These are phyloP conservation scores for Melinaea menophilus DNA, from an alignment of 2,888 invertebrate genomes.

Conservation along the genomic window DNA sequence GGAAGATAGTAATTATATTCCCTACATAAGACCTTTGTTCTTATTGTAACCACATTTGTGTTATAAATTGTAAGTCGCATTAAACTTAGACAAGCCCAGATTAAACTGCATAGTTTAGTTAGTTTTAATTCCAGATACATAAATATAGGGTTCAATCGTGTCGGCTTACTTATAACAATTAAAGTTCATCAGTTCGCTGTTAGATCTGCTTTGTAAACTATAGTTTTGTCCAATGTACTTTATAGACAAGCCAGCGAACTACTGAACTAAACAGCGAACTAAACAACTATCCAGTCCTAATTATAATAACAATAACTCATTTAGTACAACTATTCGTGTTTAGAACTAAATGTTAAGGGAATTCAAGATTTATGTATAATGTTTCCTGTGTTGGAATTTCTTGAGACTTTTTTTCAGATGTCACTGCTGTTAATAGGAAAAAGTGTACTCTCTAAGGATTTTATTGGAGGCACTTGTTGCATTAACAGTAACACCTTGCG, in stretches of 20 bases:
- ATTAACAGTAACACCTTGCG: not conserved
- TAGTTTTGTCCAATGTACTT: not conserved
- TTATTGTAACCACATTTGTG: constrained; percentile 28
- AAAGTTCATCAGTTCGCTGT: constrained; percentile 31
- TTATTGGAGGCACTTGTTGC: constrained; percentile 1
- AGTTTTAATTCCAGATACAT: constrained; percentile 43
- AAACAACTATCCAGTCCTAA: too few species aligned
- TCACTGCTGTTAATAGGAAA: not conserved
- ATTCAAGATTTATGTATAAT: too few species aligned
- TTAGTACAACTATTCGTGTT: too few species aligned
- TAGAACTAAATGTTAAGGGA: too few species aligned
- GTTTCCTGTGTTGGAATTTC: not conserved
- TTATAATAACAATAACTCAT: too few species aligned
- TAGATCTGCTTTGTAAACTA: constrained; percentile 27
- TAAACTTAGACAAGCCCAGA: constrained; percentile 32
- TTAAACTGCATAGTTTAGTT: constrained; percentile 47
- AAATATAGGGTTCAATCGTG: constrained; percentile 27
- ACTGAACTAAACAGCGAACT: too few species aligned
- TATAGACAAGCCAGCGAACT: too few species aligned
- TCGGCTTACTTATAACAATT: constrained; percentile 34
- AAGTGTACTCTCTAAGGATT: not conserved
- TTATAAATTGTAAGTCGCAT: constrained; percentile 27
- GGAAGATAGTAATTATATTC: constrained; percentile 20
- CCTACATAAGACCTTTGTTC: constrained; percentile 26
- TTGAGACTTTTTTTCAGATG: not conserved